Evolutionary conservation across 2,113 vertebrate genomes (phyloP).

Genomic region (Pithys albifrons): DNA sequence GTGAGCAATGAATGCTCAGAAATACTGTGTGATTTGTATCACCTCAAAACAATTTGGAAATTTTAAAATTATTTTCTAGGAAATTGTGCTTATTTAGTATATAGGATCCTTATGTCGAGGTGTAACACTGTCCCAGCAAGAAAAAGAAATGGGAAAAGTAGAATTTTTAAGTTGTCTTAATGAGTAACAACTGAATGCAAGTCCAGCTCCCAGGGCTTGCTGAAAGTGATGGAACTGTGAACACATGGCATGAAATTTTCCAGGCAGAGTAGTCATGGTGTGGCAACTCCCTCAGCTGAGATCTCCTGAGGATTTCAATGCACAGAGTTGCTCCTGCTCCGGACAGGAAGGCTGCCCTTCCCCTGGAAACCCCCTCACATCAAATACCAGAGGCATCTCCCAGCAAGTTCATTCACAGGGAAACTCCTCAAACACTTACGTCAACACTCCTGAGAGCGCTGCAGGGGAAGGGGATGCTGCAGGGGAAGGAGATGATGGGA

Average conservation of each 20-base stretch:
- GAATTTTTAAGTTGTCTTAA: not conserved
- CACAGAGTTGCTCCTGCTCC: not conserved
- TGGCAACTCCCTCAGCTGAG: not conserved
- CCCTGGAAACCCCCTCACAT: not conserved
- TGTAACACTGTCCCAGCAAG: not conserved
- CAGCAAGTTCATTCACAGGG: not conserved
- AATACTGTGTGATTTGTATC: not conserved
- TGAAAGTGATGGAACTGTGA: not conserved
- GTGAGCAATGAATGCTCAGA: accelerated
- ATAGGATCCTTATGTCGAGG: not conserved
- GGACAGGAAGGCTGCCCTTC: not conserved
- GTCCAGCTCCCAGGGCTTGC: not conserved
- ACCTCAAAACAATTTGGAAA: not conserved
- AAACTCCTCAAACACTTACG: not conserved
- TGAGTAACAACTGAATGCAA: not conserved
- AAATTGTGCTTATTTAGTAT: not conserved
- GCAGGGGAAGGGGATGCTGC: not conserved
- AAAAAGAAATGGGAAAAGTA: not conserved
- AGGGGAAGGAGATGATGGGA: not conserved
- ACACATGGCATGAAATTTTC: not conserved
- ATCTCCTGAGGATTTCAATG: not conserved
- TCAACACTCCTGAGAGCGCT: not conserved
- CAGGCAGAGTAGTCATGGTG: not conserved
- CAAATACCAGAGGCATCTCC: not conserved
- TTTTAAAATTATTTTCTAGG: not conserved